Conservation (phyloP, 1,140 invertebrate species). For the Agrypnia vestita region DNA sequence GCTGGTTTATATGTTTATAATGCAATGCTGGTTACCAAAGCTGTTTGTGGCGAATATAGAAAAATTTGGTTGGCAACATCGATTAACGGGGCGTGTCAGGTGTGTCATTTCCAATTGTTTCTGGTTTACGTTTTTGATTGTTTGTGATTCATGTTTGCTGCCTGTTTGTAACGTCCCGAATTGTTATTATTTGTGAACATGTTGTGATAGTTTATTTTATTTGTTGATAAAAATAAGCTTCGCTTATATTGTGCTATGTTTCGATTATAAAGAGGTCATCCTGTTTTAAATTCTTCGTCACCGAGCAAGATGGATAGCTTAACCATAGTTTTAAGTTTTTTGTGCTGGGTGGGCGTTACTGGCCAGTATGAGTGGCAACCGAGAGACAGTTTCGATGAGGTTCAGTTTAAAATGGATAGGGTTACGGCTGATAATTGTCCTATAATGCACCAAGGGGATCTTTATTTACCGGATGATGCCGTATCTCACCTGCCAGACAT, state of each 20-base stretch:
- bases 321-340: constrained; percentile 25
- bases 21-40: too few species aligned
- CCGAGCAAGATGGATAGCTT: constrained; percentile 27
- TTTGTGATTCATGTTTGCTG: constrained; percentile 35
- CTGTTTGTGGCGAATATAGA: neutral
- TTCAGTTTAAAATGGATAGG: constrained; percentile 85
- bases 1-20: too few species aligned
- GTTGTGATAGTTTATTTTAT: neutral
- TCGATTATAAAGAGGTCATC: neutral
- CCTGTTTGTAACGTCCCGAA: neutral
- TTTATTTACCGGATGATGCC: constrained; percentile 87
- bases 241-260: constrained; percentile 8
- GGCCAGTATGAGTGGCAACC: constrained; percentile 93
- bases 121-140: neutral
- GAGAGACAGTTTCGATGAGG: constrained; percentile 91
- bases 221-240: neutral
- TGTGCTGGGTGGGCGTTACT: constrained; percentile 75
- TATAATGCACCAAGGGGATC: constrained; percentile 87
- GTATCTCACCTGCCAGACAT: constrained; percentile 95
- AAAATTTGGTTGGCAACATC: constrained; percentile 1
- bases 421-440: constrained; percentile 90
- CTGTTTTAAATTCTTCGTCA: constrained; percentile 11
- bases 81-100: constrained; percentile 31
- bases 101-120: constrained; percentile 22
- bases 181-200: neutral